Percentiles rank a stretch among this genome's conserved stretches.
Conservation (phyloP, 1,140 invertebrate genomes). For the Paralvinella palmiformis region DNA sequence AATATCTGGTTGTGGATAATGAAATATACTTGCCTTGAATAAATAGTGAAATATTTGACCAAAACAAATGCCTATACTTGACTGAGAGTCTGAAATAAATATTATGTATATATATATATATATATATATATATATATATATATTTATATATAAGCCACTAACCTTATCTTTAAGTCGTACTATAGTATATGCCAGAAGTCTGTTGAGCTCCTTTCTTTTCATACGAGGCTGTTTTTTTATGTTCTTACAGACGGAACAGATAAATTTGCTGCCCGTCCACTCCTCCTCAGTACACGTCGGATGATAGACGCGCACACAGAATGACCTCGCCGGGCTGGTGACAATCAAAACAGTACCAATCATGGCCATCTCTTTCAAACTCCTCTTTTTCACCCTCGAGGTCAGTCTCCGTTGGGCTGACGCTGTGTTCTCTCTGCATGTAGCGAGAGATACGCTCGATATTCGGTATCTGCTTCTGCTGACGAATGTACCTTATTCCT, state of each 20-base stretch:
- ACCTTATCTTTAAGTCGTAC: slow-evolving; percentile 54
- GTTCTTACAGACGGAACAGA: slow-evolving; percentile 53
- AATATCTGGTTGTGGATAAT: too few relatives aligned
- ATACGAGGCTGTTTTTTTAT: slow-evolving; percentile 50
- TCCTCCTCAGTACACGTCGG: slow-evolving; percentile 58
- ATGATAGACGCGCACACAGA: slow-evolving; percentile 64
- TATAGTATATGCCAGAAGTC: slow-evolving; percentile 54
- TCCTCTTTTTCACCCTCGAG: too few relatives aligned
- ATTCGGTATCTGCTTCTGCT: slow-evolving; percentile 57
- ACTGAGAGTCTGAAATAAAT: too few relatives aligned
- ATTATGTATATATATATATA: too few relatives aligned
- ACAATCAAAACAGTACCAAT: slow-evolving; percentile 74
- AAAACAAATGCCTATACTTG: too few relatives aligned
- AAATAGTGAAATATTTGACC: too few relatives aligned
- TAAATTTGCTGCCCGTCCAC: slow-evolving; percentile 47
- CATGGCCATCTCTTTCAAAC: slow-evolving; percentile 56
- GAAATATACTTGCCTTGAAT: too few relatives aligned
- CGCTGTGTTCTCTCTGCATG: slow-evolving; percentile 39
- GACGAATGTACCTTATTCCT: slow-evolving; percentile 53
- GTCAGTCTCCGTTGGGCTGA: slow-evolving; percentile 26
- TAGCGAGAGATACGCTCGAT: slow-evolving; percentile 51
- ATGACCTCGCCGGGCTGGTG: slow-evolving; percentile 62
- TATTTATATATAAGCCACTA: too few relatives aligned
- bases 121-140: too few relatives aligned
- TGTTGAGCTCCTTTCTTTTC: slow-evolving; percentile 55